phyloP scores from a whole-genome alignment of 2,113 vertebrate species.

The Heterocephalus glaber region DNA sequence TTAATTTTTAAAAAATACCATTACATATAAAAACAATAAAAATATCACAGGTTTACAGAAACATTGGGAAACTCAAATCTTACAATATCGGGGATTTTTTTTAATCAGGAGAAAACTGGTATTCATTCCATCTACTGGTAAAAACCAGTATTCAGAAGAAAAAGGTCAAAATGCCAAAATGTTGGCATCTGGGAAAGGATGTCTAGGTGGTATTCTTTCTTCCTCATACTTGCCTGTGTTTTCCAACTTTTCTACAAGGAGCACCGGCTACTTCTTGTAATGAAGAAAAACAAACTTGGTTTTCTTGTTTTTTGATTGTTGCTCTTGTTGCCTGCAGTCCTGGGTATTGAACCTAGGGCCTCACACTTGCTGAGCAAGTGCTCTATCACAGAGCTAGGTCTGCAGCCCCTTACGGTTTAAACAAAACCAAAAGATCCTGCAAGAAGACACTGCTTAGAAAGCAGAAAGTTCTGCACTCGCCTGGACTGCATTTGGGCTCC shows the following conservation, averaged over 20 bases:
- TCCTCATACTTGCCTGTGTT: background rate
- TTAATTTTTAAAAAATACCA: background rate
- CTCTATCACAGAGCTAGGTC: background rate
- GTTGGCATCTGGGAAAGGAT: background rate
- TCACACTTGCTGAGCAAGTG: background rate
- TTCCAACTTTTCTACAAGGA: background rate
- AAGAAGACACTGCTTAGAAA: background rate
- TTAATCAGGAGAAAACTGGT: background rate
- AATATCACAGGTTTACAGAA: background rate
- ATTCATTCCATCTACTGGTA: background rate
- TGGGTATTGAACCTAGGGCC: background rate
- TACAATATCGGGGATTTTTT: background rate
- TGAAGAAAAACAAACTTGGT: conserved; percentile 2
- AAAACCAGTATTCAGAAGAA: background rate
- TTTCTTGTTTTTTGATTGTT: background rate
- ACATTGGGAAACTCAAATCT: background rate
- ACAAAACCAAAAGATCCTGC: background rate
- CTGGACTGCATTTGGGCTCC: background rate
- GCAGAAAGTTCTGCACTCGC: background rate
- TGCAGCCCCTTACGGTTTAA: background rate
- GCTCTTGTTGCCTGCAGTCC: background rate
- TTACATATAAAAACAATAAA: background rate
- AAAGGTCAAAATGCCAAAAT: background rate
- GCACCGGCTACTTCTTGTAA: background rate
- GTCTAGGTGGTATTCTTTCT: background rate